These are phyloP conservation scores for Chloropsis hardwickii DNA, from an alignment of 2,113 vertebrate species.

Conservation along the genomic window DNA sequence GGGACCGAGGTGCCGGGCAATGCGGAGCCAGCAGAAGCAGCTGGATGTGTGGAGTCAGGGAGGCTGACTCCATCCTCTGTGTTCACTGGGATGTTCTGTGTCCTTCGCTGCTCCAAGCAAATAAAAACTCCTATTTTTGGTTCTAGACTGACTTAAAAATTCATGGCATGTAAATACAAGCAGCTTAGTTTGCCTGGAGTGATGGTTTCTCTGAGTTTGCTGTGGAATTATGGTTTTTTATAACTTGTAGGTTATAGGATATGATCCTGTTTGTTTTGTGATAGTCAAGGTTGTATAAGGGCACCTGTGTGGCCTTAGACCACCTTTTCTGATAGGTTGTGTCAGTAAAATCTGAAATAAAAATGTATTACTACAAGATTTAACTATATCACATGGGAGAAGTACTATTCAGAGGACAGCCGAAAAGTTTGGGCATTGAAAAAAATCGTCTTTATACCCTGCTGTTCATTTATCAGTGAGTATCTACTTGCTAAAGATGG, in stretches of 20 bases:
- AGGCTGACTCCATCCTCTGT: not conserved
- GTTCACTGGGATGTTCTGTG: rapidly evolving
- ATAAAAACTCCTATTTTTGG: not conserved
- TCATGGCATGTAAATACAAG: not conserved
- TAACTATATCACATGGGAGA: rapidly evolving
- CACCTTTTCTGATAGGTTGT: rapidly evolving
- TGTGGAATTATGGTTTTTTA: rapidly evolving
- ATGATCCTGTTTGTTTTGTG: not conserved
- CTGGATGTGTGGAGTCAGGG: not conserved
- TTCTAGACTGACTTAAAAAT: not conserved
- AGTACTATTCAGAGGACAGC: not conserved
- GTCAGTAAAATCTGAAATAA: not conserved
- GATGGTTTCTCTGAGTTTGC: not conserved
- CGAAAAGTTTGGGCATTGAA: not conserved
- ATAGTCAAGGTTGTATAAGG: not conserved
- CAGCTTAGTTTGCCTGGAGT: not conserved
- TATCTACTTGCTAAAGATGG: not conserved
- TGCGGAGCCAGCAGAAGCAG: not conserved
- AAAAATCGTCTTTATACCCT: not conserved
- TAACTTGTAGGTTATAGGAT: rapidly evolving
- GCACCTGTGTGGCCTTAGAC: not conserved
- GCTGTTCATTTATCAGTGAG: not conserved
- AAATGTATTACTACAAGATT: not conserved
- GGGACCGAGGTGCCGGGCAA: rapidly evolving
- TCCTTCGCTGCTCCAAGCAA: not conserved